Conservation (phyloP, 2,113 vertebrate genomes). For the cattle (Bos taurus) region ARS-UCD2.0 NC_037345.1:10322001-10322500, state of each 20-base stretch:
- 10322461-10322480: rapidly evolving
- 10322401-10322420: neutral
- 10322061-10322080: neutral
- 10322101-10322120: neutral
- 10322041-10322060: neutral
- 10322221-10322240: neutral
- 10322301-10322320: rapidly evolving
- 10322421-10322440: neutral
- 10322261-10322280: rapidly evolving
- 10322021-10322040: neutral
- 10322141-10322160: rapidly evolving
- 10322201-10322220: neutral
- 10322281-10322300: rapidly evolving
- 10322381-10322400: too few species aligned
- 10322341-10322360: neutral
- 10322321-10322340: neutral
- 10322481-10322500: rapidly evolving
- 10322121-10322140: neutral
- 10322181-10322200: neutral
- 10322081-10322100: neutral
- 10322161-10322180: neutral
- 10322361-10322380: neutral
- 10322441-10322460: neutral
- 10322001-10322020: neutral
- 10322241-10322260: neutral